Percentiles rank a stretch among this genome's conserved stretches.
These are phyloP conservation scores for Amblyopsis hoosieri DNA, from an alignment of 2,797 vertebrate genomes.

Conservation along the genomic window DNA sequence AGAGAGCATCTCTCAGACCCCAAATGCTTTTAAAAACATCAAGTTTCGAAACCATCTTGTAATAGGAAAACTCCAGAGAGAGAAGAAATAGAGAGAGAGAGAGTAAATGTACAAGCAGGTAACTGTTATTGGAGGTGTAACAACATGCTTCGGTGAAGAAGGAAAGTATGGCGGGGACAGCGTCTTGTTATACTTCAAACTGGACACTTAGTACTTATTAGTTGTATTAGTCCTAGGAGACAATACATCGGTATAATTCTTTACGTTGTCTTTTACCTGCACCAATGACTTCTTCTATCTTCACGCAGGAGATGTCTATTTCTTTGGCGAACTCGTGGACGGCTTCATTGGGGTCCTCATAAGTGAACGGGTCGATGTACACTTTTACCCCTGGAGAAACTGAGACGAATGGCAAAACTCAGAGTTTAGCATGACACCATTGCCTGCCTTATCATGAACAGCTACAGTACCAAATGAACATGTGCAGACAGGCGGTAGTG, in stretches of 20 bases:
- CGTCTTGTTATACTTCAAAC: slow-evolving; percentile 34
- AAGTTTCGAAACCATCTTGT: no score
- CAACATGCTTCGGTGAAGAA: slow-evolving; percentile 55
- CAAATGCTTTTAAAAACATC: no score
- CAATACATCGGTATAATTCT: slow-evolving; percentile 4
- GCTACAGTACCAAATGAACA: no score
- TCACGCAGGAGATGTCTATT: slow-evolving; percentile 98
- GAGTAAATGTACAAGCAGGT: slow-evolving; percentile 48
- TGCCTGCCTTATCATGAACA: no score
- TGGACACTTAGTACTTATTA: slow-evolving; percentile 30
- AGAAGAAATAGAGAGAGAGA: background rate
- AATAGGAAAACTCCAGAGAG: background rate
- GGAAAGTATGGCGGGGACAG: slow-evolving; percentile 21
- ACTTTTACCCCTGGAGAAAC: slow-evolving; percentile 96
- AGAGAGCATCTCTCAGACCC: no score
- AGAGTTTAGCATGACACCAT: no score
- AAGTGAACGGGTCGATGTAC: slow-evolving; percentile 98
- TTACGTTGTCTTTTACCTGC: slow-evolving; percentile 82
- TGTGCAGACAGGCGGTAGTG: no score
- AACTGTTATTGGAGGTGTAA: slow-evolving; percentile 64
- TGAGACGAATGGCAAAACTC: slow-evolving; percentile 44
- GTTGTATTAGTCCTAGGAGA: slow-evolving; percentile 30
- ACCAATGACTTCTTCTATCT: slow-evolving; percentile 99
- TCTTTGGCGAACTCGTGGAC: slow-evolving; percentile 98
- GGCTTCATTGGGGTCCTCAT: slow-evolving; percentile 97